Conservation (phyloP, 2,888 invertebrate genomes). For the Amaurobius ferox region DNA sequence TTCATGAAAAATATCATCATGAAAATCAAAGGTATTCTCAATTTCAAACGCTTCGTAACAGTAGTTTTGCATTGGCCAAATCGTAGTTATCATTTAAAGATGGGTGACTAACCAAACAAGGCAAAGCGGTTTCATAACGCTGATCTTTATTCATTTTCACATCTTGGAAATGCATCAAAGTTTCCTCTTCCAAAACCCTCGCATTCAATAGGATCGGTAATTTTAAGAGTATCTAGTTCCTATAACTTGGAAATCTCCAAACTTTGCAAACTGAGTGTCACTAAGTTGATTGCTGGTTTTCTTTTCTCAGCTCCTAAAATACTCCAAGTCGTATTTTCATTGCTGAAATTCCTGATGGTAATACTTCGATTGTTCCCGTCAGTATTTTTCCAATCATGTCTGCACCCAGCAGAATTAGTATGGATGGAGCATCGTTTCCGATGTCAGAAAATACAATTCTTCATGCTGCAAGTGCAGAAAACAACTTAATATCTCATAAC, state of each 20-base stretch:
- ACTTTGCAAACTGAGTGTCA: constrained; percentile 2
- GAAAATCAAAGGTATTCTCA: too few relatives aligned
- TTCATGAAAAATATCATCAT: too few relatives aligned
- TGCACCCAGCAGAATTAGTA: background rate
- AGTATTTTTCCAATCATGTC: background rate
- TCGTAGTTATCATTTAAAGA: too few relatives aligned
- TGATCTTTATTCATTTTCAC: background rate
- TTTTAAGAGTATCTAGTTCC: background rate
- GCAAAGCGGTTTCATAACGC: too few relatives aligned
- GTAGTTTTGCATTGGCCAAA: too few relatives aligned
- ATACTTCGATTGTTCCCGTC: constrained; percentile 1
- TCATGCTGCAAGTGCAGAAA: background rate
- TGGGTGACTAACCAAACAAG: too few relatives aligned
- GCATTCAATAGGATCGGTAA: background rate
- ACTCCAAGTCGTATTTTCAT: constrained; percentile 5
- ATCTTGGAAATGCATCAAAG: background rate
- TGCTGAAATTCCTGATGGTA: constrained; percentile 4
- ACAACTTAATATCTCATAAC: background rate
- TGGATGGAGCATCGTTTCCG: background rate
- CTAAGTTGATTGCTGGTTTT: background rate
- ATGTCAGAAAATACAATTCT: background rate
- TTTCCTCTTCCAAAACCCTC: background rate
- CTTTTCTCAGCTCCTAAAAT: background rate
- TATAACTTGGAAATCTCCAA: background rate
- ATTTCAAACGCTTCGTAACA: too few relatives aligned